Base-by-base conservation (phyloP, 1,140 invertebrate genomes). In the Magallana ariakensis region DNA sequence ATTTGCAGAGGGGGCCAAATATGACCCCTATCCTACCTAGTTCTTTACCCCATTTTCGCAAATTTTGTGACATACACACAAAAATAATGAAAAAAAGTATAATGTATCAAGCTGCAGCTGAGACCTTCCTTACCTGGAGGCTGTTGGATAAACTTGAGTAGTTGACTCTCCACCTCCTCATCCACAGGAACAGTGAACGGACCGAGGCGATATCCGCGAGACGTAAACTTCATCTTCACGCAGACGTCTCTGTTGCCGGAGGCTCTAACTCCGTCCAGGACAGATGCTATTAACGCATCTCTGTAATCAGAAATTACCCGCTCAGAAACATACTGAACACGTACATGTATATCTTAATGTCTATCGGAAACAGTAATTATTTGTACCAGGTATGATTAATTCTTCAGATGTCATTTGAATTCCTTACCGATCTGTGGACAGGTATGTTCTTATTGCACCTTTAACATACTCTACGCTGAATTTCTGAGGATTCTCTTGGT, bases 171-270 rank as follows among this genome's bases (percentile, higher is more conserved):
- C 1, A 98, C 96, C 94, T 99, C 99, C 95, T 99, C 98, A 92
- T 99, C 99, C 0, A 99, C 97, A 9, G 97, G 96, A 70, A 97
- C 96, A 92, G 97, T 97, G 66, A 99, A 96, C 33, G 98, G 98
- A 60, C 98, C 94, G 87, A 99, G 96, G 88, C 99, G 95, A 91
- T 97, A 97, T 0, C 98, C 97, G 87, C 98, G 95, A 70, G 97
- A 96, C 75, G 98, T 98, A 19, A 96, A 96, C 82, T 87, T 93
- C 96, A 98, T 98, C 92, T 97, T 97, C 3, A 99, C 97, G 95
- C 99, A 98, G n/a, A 99, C 97, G 95, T 99, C 98, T 92, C 97
- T 96, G 94, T 99, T 99, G 1, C 99, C 99, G 46, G 98, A 98
- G 19, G 98, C 98, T 90, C 99, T 95, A 13, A 99, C 98, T 70